Percentiles rank a stretch among this genome's conserved stretches.
Conservation (phyloP, 2,797 vertebrate genomes). For the Leuciscus waleckii region DNA sequence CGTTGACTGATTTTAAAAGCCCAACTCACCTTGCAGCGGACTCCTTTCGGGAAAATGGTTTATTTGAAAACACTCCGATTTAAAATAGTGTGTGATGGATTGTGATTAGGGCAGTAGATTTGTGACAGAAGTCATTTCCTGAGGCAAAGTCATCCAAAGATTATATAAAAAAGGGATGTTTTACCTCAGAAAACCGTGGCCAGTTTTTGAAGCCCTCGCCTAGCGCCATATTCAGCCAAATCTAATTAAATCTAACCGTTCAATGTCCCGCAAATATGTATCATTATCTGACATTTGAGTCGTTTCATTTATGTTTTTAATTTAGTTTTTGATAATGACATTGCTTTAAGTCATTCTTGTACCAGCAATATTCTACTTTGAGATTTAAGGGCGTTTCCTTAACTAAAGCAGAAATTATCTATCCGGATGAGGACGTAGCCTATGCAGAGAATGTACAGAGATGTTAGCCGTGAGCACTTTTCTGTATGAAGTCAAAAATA, state of each 20-base stretch:
- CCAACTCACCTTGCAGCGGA: slow-evolving; percentile 30
- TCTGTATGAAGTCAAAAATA: background rate
- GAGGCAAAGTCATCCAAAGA: slow-evolving; percentile 56
- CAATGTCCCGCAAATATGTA: slow-evolving; percentile 27
- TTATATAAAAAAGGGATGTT: slow-evolving; percentile 48
- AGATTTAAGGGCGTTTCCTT: background rate
- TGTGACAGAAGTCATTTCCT: slow-evolving; percentile 59
- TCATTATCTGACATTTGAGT: slow-evolving; percentile 12
- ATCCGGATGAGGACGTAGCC: background rate
- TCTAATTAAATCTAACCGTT: slow-evolving; percentile 35
- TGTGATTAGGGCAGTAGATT: slow-evolving; percentile 54
- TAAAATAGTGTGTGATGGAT: slow-evolving; percentile 54
- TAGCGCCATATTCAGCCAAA: background rate
- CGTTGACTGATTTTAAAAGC: slow-evolving; percentile 34
- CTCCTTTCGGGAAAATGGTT: slow-evolving; percentile 42
- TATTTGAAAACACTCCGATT: slow-evolving; percentile 56
- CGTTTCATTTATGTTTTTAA: slow-evolving; percentile 29
- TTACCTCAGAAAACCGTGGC: slow-evolving; percentile 11
- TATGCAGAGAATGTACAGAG: slow-evolving; percentile 3
- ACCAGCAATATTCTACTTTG: background rate
- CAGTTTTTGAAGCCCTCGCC: background rate
- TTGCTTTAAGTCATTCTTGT: slow-evolving; percentile 32
- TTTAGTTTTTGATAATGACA: slow-evolving; percentile 41
- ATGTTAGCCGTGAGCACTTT: background rate
- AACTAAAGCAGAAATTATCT: slow-evolving; percentile 2